Evolutionary conservation across 2,888 invertebrate species (phyloP), one percentile per base, ranked within the genome.

Genomic region (Tineola bisselliella): DNA sequence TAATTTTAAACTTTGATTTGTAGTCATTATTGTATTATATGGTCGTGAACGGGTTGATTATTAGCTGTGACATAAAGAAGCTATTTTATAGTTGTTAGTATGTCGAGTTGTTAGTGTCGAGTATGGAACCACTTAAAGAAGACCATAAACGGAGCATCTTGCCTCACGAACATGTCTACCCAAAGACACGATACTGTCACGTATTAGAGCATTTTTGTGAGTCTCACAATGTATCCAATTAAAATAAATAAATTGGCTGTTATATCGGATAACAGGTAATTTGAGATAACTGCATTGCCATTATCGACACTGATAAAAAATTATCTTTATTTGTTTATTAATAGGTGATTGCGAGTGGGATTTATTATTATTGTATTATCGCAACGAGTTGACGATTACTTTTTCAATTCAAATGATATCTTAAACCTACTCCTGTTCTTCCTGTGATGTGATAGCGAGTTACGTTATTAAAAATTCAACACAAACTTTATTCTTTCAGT

Each of bases 131-230:
- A 44, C 62, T 58, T 62, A 61, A 59, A 58, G 62, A 62, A 52
- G 61, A 44, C 62, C 62, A 61, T 62, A 62, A 62, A 62, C 59
- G 62, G 62, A 62, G 33, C 56, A 44, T 54, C 54, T 15, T 33
- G 19, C 25, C 25, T 18, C 54, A 54, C 54, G 54, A 54, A 25
- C 54, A 17, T 25, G 54, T 54, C 54, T 54, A 2, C 17, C 10
- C 18, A 18, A 12, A 19, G 54, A 54, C 54, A 54, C 54, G 18
- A 48, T 48, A 48, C 48, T 48, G 48, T 48, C 48, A 17, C 17
- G 48, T 48, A 48, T 48, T 48, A 17, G 48, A 48, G 48, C 48
- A 43, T 43, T 43, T 13, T 25, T 25, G 43, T 43, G 48, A 15
- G 15, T 17, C 48, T 3, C 17, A 48, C 17, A 48, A 48, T 48